phyloP scores from a whole-genome alignment of 2,113 vertebrate species.

The Lophius piscatorius region DNA sequence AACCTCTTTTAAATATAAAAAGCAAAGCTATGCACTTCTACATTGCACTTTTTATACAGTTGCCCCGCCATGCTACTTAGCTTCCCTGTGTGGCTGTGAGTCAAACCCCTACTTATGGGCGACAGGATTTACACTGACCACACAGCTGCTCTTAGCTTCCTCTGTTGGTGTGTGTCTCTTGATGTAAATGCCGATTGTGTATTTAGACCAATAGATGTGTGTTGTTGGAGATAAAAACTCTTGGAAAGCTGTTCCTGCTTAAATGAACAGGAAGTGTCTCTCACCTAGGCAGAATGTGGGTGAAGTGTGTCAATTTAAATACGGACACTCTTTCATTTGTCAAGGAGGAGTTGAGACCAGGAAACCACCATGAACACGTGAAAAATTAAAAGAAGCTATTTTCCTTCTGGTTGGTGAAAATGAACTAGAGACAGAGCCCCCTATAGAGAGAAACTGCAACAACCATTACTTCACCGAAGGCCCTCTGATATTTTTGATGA shows the following conservation, averaged over 20 bases:
- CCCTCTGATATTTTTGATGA: constrained; percentile 4
- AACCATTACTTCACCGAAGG: background rate
- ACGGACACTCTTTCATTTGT: too few species aligned
- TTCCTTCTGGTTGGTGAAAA: constrained; percentile 5
- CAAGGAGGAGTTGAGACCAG: constrained; percentile 20
- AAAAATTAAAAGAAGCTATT: constrained; percentile 32
- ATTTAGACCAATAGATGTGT: background rate
- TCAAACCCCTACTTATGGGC: constrained; percentile 55
- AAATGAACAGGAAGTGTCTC: background rate
- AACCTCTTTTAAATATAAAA: background rate
- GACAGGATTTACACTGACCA: constrained; percentile 44
- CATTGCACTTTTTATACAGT: constrained; percentile 7
- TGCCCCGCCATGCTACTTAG: constrained; percentile 25
- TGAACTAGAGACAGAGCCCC: constrained; percentile 42
- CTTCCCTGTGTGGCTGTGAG: constrained; percentile 44
- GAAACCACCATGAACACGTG: constrained; percentile 35
- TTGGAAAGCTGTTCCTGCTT: background rate
- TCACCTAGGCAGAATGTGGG: too few species aligned
- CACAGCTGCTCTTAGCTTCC: constrained; percentile 10
- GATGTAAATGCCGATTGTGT: background rate
- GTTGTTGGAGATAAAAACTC: background rate
- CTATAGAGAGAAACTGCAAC: constrained; percentile 26
- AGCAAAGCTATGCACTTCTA: background rate
- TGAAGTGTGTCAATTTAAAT: constrained; percentile 17
- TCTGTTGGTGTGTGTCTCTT: background rate